Conservation (phyloP, 2,113 vertebrate genomes). For the Lycaon pictus region DNA sequence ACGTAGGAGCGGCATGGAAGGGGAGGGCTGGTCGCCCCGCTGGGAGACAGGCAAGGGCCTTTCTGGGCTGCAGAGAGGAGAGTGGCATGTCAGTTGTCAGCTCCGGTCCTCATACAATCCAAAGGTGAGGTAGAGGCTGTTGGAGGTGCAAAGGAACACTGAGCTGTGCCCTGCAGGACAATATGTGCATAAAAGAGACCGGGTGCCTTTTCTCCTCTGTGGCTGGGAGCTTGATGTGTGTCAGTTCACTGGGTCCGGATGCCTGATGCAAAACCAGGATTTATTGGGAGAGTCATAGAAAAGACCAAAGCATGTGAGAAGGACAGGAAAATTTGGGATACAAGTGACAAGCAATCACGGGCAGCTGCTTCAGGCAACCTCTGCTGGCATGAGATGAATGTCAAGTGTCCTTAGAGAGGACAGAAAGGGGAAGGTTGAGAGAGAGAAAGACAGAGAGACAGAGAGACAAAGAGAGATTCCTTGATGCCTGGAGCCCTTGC, state of each 20-base stretch:
- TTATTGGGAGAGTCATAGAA: neutral
- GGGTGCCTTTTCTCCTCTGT: fast-evolving
- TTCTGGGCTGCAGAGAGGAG: neutral
- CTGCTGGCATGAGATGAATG: neutral
- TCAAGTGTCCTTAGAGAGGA: neutral
- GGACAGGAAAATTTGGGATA: neutral
- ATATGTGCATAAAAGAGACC: fast-evolving
- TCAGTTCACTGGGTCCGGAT: neutral
- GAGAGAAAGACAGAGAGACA: neutral
- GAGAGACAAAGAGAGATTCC: neutral
- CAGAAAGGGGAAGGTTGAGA: neutral
- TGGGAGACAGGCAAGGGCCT: neutral
- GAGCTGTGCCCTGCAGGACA: neutral
- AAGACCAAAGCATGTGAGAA: neutral
- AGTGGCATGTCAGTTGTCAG: no score
- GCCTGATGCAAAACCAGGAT: neutral
- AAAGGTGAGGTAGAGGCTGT: no score
- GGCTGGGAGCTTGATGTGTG: neutral
- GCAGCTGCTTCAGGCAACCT: neutral
- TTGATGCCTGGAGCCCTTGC: neutral
- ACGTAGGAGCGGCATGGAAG: neutral
- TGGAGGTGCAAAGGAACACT: fast-evolving
- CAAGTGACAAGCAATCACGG: neutral
- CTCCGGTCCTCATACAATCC: neutral
- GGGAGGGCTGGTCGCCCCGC: neutral